Evolutionary conservation across 1,140 invertebrate genomes (phyloP), one percentile per base, ranked within the genome.

Genomic region (Asbolus verrucosus): DNA sequence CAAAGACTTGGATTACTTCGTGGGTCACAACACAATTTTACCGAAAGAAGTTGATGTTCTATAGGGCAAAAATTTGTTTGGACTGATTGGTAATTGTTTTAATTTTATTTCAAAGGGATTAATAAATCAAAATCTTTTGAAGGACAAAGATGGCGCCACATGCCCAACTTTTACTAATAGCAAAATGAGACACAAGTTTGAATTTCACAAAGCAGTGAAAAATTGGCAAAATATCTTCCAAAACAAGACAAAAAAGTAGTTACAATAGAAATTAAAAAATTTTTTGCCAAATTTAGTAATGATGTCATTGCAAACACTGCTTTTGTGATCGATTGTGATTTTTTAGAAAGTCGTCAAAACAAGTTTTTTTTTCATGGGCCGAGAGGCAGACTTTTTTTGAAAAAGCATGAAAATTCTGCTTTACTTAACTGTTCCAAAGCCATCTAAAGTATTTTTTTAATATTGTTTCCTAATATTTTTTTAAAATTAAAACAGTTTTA

Each of bases 1-100:
- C 0, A 90, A 89, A 75, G 85, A 89, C 65, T 91, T 91, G 67
- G 86, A 90, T 1, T 75, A 87, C 73, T 91, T 91, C 67, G 77
- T 83, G 0, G 84, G 90, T 71, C 86, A 88, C 63, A 77, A 79
- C 4, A 67, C 73, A 0, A 82, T 87, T 33, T 72, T 86, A 3
- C 74, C 75, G 8, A 78, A 80, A 18, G 78, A 85, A 0, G 54
- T 75, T 0, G 87, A 89, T 65, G 84, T 85, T 0, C 38, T 90
- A 0, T 80, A 88, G 41, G 83, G 82, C 8, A 82, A 82, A 9
- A 87, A 84, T 75, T 66, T 89, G 0, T 82, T 85, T 15, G 71
- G 82, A 2, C 81, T 89, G 72, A 83, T n/a, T 27, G 46, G 84
- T 84, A 36, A 36, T 36, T 2, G 5, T 2, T 11, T 2, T 36